Conservation (phyloP, 1,140 invertebrate species). For the Cherax destructor region DNA sequence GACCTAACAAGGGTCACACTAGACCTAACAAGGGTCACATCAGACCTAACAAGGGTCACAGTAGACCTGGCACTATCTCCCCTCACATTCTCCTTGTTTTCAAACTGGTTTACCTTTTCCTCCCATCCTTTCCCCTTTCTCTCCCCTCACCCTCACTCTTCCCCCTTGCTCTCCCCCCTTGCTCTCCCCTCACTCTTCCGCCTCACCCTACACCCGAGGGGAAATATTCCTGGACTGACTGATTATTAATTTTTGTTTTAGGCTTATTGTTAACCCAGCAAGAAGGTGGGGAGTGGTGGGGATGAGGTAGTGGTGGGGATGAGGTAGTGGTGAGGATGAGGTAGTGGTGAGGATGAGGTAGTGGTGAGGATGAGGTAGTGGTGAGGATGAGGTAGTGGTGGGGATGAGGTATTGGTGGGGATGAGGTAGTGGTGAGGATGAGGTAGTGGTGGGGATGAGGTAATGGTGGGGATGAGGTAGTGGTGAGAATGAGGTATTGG, state of each 20-base stretch:
- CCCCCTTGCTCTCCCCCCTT: neutral
- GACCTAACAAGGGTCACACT: no score
- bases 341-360: neutral
- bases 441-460: neutral
- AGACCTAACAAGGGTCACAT: no score
- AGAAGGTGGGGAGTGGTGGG: neutral
- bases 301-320: neutral
- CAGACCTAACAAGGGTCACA: no score
- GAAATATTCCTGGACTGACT: slow-evolving; percentile 20
- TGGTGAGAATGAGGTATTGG: neutral
- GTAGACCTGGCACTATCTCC: no score
- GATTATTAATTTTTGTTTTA: slow-evolving; percentile 28
- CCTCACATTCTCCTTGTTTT: no score
- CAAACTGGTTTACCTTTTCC: neutral
- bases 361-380: neutral
- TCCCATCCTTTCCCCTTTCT: neutral
- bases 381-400: neutral
- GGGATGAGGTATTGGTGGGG: neutral
- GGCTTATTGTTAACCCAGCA: slow-evolving; percentile 31
- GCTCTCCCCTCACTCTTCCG: neutral
- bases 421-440: neutral
- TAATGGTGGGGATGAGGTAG: neutral
- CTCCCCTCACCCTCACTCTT: neutral
- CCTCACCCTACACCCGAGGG: neutral
- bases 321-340: neutral